Evolutionary conservation across 2,113 vertebrate species (phyloP), one percentile per base, ranked within the genome.

Genomic region (Eira barbara): DNA sequence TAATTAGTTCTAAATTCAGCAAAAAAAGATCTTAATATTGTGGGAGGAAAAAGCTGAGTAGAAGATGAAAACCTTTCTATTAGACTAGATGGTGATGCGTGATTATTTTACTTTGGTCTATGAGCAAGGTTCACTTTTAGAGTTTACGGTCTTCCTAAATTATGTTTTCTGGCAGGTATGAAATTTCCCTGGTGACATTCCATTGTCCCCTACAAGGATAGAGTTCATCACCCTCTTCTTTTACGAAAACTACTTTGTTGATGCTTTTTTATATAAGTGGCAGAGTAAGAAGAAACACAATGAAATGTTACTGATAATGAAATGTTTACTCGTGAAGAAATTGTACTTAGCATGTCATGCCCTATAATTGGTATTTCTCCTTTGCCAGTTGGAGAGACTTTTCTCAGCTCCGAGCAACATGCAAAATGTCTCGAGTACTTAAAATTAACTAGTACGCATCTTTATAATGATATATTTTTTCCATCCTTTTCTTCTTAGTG

Each of bases 231-330:
- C 23, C 36, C 27, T 89, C 81, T 47, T 42, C 12, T 52, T 89
- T 91, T 15, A 12, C 61, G 71, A 61, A 95, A 95, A n/a, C 29
- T 10, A 2, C 21, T 83, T 76, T 63, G 2, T 78, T 61, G 79
- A 55, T 61, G 36, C 59, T 87, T 88, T 88, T 88, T 49, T 2
- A 82, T 76, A 36, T 92, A 79, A 97, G 94, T 84, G 89, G 80
- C 76, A 34, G 5, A 63, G 11, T 8, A 12, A 85, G 39, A 67
- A 78, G 59, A 95, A 78, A 82, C 88, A 7, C 23, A 23, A 55
- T 78, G 74, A 92, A 42, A 0, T 76, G 74, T 47, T 31, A 25
- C 17, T 21, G 39, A 31, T 79, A 21, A 21, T 55, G 45, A 20
- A 80, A 39, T 25, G 6, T 45, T 3, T 55, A 0, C 23, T 18